Base-by-base conservation (phyloP, 1,140 invertebrate species). In the Drosophila micromelanica region DNA sequence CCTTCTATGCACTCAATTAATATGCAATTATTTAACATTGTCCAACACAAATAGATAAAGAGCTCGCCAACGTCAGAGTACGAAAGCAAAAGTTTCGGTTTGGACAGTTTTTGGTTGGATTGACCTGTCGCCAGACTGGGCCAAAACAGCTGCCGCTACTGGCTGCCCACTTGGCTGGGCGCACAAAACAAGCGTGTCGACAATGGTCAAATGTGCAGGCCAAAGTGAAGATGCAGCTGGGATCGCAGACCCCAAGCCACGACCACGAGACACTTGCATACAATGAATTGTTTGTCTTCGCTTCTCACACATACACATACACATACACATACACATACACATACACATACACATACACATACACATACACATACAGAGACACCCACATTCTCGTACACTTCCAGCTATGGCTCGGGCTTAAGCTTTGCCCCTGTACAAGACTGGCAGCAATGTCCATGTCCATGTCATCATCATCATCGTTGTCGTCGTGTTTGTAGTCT, bases 161-260 rank as follows among this genome's bases (percentile, higher is more conserved):
- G 43, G 20, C 64, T 60, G 54, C 72, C 64, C 64, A 73, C 71
- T 69, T 68, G 70, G 40, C 42, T 48, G 13, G 57, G 37, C n/a
- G n/a, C 51, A 46, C 52, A 65, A 64, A 67, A 71, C 82, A 80
- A 87, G 79, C 64, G 82, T 81, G 82, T 78, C 77, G 84, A 82
- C 84, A 86, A 86, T 89, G 82, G 82, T 86, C 84, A 89, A 81
- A 81, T 78, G 82, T 54, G 51, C 75, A 63, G 82, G 81, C 65
- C 82, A 87, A 78, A 87, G 70, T 86, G 82, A 87, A 87, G 78
- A 82, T 79, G 72, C 82, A 86, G 75, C 82, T 87, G 82, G 67
- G 80, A 74, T 86, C 49, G 56, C 27, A 59, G 59, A 73, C 70
- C 68, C 48, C 48, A 32, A 43, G 48, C 60, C 57, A 67, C 67